Percentiles rank a stretch among this genome's conserved stretches.
phyloP scores from a whole-genome alignment of 1,140 invertebrate species.

The Nautilus pompilius region DNA sequence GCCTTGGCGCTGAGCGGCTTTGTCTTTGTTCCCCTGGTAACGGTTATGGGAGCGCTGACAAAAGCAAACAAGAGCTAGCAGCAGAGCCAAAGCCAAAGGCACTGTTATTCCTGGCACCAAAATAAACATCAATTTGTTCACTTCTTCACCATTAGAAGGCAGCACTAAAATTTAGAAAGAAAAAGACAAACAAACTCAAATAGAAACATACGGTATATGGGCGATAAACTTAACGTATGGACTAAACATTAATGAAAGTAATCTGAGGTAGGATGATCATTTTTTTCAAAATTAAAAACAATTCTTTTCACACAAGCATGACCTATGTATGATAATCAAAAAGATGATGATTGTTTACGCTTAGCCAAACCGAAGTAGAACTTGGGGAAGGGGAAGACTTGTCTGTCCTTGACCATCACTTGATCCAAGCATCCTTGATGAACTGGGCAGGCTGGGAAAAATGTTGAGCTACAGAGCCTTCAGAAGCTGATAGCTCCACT shows the following conservation, averaged over 20 bases:
- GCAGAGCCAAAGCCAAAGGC: conserved; percentile 55
- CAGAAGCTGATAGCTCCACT: no score
- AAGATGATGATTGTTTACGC: no score
- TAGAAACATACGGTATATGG: not conserved
- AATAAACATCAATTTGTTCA: conserved; percentile 59
- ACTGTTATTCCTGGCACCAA: conserved; percentile 59
- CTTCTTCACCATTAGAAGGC: conserved; percentile 14
- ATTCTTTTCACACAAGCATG: no score
- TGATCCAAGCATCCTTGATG: no score
- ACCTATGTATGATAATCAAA: no score
- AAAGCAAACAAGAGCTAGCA: conserved; percentile 57
- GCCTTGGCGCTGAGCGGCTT: conserved; percentile 16
- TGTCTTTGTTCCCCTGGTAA: conserved; percentile 21
- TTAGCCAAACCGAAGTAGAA: no score
- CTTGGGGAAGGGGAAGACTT: no score
- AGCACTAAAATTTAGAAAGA: not conserved
- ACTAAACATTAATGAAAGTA: not conserved
- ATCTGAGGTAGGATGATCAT: not conserved
- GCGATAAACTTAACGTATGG: not conserved
- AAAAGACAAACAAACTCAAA: no score
- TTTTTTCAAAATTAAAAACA: not conserved
- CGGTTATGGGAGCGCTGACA: conserved; percentile 36
- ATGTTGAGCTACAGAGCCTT: no score
- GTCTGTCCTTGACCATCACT: no score
- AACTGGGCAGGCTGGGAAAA: no score